Base-by-base conservation (phyloP, 30 jellyfish, hydroid and myxozoan genomes). In the Nemopilema nomurai region DNA sequence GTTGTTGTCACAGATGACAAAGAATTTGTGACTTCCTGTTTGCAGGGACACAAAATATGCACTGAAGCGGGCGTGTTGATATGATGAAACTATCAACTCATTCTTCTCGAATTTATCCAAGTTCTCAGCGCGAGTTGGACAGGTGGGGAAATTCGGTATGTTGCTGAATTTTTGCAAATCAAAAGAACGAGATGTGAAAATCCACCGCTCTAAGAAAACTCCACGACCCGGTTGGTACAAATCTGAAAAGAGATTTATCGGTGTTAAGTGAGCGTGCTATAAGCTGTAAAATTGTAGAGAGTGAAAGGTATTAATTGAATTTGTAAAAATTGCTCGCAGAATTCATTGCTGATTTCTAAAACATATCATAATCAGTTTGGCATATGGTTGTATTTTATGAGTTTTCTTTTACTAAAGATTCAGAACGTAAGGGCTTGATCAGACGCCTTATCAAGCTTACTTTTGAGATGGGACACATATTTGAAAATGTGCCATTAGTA, bases 191-290 rank as follows among this genome's bases (percentile, higher is more conserved):
- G 25, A 8, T 13, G 22, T 73, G 69, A 8, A 7, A 8, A 20
- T 31, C 83, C 83, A 73, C 33, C 49, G 68, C 69, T 73, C 72
- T 73, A 64, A 30, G 28, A 73, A 49, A 13, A 73, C 17, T 16
- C 83, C 83, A 73, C 69, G 70, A 31, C 49, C 64, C 3, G 83
- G 83, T 25, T 73, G 18, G 69, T 73, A 73, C 18, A 31, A 73
- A 1, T 8, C 83, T 73, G 69, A 18, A 33, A 33, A 6, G 1
- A 20, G 18, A 23, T 28, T 0, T 57, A n/a, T n/a, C n/a, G n/a
- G n/a, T n/a, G n/a, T n/a, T n/a, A n/a, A n/a, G n/a, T n/a, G n/a
- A n/a, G n/a, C n/a, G n/a, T n/a, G n/a, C n/a, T n/a, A n/a, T n/a
- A n/a, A n/a, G n/a, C n/a, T n/a, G n/a, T n/a, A n/a, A n/a, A n/a